Percentiles rank a stretch among this genome's conserved stretches.
These are phyloP conservation scores for Hyles lineata DNA, from an alignment of 2,888 invertebrate species.

Conservation along the genomic window DNA sequence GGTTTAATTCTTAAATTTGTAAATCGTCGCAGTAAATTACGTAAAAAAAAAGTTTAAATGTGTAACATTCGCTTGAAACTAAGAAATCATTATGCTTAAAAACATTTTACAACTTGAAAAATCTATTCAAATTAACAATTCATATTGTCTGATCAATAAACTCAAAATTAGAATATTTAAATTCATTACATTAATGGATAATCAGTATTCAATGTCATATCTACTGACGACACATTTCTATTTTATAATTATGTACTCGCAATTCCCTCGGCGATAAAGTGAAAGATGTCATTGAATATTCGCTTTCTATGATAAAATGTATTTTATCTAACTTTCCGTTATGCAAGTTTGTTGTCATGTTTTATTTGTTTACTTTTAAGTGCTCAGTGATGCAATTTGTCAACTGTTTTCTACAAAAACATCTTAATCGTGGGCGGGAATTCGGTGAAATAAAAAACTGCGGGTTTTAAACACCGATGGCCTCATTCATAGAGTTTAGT, in stretches of 20 bases:
- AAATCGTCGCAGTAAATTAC: no score
- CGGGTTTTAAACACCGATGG: no score
- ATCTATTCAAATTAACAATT: no score
- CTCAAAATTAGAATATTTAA: neutral
- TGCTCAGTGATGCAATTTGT: neutral
- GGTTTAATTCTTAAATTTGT: no score
- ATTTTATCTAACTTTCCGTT: slow-evolving; percentile 4
- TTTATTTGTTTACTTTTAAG: neutral
- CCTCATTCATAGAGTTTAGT: no score
- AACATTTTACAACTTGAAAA: no score
- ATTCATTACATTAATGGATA: neutral
- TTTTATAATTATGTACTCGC: neutral
- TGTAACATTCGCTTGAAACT: no score
- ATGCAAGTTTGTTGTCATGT: neutral
- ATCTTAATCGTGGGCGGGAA: neutral
- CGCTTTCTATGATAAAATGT: slow-evolving; percentile 14
- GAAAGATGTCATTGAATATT: neutral
- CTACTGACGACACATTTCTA: neutral
- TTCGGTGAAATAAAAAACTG: no score
- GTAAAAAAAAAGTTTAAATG: no score
- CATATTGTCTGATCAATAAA: neutral
- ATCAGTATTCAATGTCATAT: neutral
- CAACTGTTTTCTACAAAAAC: neutral
- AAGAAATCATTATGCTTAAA: no score
- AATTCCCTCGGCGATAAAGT: neutral